phyloP scores from a whole-genome alignment of 2,797 vertebrate genomes.

The Etheostoma nigrum region DNA sequence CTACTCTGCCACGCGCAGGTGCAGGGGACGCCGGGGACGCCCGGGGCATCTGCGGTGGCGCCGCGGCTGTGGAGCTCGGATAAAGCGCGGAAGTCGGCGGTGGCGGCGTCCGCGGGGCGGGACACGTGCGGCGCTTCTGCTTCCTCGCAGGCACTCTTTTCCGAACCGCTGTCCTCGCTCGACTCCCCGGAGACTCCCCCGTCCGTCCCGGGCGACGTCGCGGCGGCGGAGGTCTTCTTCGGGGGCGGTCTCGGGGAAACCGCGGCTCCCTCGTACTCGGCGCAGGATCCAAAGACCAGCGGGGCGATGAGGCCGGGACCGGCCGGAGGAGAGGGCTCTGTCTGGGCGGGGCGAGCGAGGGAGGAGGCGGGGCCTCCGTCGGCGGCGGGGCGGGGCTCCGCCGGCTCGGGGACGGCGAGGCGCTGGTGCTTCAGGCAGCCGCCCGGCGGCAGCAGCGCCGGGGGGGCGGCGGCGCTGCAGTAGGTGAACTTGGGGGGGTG shows the following conservation, averaged over 20 bases:
- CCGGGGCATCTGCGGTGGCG: background rate
- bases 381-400: conserved; percentile 41
- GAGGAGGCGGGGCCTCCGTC: conserved; percentile 24
- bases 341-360: conserved; percentile 68
- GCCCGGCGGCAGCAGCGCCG: conserved; percentile 72
- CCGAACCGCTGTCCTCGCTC: conserved; percentile 59
- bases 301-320: conserved; percentile 60
- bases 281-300: conserved; percentile 69
- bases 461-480: conserved; percentile 79
- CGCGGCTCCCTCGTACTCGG: conserved; percentile 65
- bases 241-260: conserved; percentile 32
- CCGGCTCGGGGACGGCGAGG: conserved; percentile 72
- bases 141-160: conserved; percentile 64
- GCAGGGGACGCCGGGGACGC: conserved; percentile 31
- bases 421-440: conserved; percentile 88
- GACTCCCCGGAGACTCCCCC: conserved; percentile 40
- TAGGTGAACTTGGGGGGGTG: conserved; percentile 96
- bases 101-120: conserved; percentile 55
- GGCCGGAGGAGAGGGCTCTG: conserved; percentile 76
- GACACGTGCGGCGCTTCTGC: conserved; percentile 20
- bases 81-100: conserved; percentile 91
- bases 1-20: conserved; percentile 31
- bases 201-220: conserved; percentile 1
- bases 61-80: conserved; percentile 81
- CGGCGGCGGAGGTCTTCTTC: conserved; percentile 51